Conservation (phyloP, 2,113 vertebrate species). For the Hippopotamus amphibius region DNA sequence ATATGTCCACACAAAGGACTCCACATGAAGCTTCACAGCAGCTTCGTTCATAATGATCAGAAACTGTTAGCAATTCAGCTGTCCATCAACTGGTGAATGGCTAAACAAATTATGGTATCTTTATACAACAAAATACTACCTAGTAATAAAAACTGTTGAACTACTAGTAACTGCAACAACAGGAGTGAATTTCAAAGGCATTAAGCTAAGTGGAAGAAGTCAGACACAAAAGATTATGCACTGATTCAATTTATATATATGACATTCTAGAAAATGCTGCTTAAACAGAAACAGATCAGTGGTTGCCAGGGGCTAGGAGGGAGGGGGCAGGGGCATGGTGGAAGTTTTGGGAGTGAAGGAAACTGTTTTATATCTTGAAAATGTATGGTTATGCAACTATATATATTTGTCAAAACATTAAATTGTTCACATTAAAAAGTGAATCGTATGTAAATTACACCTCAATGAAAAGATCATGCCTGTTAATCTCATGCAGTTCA, state of each 20-base stretch:
- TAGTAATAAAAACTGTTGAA: background rate
- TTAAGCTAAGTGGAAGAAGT: background rate
- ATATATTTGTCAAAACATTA: background rate
- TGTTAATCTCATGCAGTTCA: background rate
- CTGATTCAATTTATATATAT: background rate
- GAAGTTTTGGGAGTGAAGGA: background rate
- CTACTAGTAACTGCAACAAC: background rate
- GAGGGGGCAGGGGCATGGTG: background rate
- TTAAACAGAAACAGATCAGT: background rate
- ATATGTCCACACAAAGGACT: background rate
- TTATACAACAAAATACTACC: background rate
- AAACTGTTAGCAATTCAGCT: background rate
- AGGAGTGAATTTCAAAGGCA: background rate
- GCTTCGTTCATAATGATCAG: background rate
- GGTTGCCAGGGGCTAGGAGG: background rate
- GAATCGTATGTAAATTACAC: background rate
- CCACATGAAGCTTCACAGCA: background rate
- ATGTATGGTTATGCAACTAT: background rate
- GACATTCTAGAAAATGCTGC: background rate
- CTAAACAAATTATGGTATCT: background rate
- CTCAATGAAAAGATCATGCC: slow-evolving; percentile 27
- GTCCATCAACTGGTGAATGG: background rate
- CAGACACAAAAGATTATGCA: background rate
- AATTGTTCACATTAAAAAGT: background rate
- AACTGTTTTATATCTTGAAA: slow-evolving; percentile 31